Percentiles rank a stretch among this genome's conserved stretches.
These are phyloP conservation scores for Nomia melanderi DNA, from an alignment of 1,140 invertebrate genomes.

Conservation along the genomic window DNA sequence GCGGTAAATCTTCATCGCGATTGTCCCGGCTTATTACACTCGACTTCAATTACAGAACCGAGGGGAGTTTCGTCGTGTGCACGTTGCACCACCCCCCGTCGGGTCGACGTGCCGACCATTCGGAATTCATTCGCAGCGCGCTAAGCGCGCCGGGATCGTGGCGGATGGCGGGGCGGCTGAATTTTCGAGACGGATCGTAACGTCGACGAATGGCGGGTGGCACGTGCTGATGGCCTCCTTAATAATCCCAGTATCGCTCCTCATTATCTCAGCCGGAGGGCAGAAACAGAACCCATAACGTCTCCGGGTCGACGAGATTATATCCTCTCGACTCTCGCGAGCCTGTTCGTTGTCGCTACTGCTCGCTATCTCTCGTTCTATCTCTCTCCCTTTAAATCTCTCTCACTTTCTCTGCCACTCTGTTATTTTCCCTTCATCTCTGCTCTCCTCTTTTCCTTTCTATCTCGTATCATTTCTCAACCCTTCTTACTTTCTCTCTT, in stretches of 20 bases:
- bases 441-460: no score
- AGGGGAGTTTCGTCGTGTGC: neutral
- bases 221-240: slow-evolving; percentile 60
- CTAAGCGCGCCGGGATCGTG: neutral
- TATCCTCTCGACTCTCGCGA: neutral
- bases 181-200: slow-evolving; percentile 39
- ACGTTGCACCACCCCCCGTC: neutral
- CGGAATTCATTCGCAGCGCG: no score
- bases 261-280: slow-evolving; percentile 67
- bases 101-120: neutral
- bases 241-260: slow-evolving; percentile 69
- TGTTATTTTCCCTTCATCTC: neutral
- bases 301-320: slow-evolving; percentile 63
- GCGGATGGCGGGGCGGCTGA: neutral
- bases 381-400: neutral
- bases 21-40: neutral
- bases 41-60: slow-evolving; percentile 22
- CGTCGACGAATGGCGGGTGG: slow-evolving; percentile 39
- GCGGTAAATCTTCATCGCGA: neutral
- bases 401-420: neutral
- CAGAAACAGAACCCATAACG: slow-evolving; percentile 69
- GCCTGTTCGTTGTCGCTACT: neutral
- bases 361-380: no score
- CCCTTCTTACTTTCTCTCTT: neutral
- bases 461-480: no score